Conservation (phyloP, 2,888 invertebrate species). For the Hipparchia sbordonii region DNA sequence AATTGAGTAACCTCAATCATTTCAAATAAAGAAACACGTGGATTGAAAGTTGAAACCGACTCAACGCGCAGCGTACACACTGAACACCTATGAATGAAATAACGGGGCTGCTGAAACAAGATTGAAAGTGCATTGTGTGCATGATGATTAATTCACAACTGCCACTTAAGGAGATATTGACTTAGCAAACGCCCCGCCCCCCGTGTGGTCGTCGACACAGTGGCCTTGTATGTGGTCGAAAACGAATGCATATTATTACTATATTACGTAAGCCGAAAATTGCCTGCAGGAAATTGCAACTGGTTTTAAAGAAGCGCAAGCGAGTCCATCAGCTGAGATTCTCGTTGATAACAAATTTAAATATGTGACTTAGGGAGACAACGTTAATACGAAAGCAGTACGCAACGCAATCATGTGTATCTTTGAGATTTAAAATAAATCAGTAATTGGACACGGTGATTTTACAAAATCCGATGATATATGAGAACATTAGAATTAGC, state of each 20-base stretch:
- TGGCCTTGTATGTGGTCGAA: slow-evolving; percentile 59
- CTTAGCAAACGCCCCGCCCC: slow-evolving; percentile 65
- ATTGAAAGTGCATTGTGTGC: slow-evolving; percentile 75
- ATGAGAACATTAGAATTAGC: slow-evolving; percentile 33
- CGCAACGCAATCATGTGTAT: slow-evolving; percentile 16
- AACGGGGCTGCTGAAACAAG: slow-evolving; percentile 61
- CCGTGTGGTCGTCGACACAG: slow-evolving; percentile 57
- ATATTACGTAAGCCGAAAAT: slow-evolving; percentile 62
- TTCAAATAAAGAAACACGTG: slow-evolving; percentile 44
- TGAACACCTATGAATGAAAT: slow-evolving; percentile 58
- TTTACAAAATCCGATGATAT: slow-evolving; percentile 38
- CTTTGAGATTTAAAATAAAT: slow-evolving; percentile 39
- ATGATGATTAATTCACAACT: slow-evolving; percentile 69
- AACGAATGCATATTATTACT: slow-evolving; percentile 63
- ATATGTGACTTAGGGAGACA: slow-evolving; percentile 24
- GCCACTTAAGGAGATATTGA: slow-evolving; percentile 71
- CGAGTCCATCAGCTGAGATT: slow-evolving; percentile 61
- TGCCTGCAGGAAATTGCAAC: slow-evolving; percentile 69
- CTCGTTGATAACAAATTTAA: slow-evolving; percentile 46
- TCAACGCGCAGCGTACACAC: slow-evolving; percentile 43
- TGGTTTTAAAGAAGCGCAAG: slow-evolving; percentile 59
- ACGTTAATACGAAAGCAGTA: not conserved
- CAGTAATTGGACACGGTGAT: slow-evolving; percentile 40
- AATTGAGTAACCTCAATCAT: slow-evolving; percentile 55
- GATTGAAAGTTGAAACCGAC: slow-evolving; percentile 40